Evolutionary conservation across 2,888 invertebrate genomes (phyloP).

Genomic region (Hyposoter dolosus): DNA sequence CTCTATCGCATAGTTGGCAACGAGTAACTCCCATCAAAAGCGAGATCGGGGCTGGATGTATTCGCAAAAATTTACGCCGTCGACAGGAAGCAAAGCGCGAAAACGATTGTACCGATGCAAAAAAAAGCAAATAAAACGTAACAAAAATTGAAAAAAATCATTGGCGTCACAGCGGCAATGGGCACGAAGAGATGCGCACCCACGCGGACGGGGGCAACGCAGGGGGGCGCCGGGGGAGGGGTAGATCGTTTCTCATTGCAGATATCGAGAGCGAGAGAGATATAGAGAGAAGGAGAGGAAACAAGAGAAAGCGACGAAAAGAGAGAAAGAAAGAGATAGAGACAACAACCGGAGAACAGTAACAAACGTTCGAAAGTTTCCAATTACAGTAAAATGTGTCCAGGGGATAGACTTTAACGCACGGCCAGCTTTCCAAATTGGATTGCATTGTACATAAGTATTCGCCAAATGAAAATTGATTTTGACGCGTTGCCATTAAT

Average conservation of each 20-base stretch:
- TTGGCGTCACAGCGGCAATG: conserved; percentile 54
- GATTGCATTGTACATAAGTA: conserved; percentile 83
- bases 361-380: conserved; percentile 80
- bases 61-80: conserved; percentile 39
- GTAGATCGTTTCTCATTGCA: conserved; percentile 66
- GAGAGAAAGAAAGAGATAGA: conserved; percentile 31
- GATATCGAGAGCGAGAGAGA: neutral
- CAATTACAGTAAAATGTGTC: conserved; percentile 82
- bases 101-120: conserved; percentile 43
- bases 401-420: conserved; percentile 65
- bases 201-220: conserved; percentile 49
- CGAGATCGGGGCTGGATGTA: conserved; percentile 23
- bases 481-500: conserved; percentile 83
- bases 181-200: conserved; percentile 52
- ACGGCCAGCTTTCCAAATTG: conserved; percentile 79
- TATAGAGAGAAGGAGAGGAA: neutral
- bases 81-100: conserved; percentile 46
- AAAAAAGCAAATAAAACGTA: conserved; percentile 22
- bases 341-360: conserved; percentile 61
- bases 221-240: neutral
- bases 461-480: conserved; percentile 84
- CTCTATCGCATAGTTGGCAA: conserved; percentile 10
- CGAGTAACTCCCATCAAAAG: conserved; percentile 29
- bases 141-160: conserved; percentile 43
- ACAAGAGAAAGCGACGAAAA: neutral